phyloP scores from a whole-genome alignment of 2,797 vertebrate species.

The Falco cherrug region DNA sequence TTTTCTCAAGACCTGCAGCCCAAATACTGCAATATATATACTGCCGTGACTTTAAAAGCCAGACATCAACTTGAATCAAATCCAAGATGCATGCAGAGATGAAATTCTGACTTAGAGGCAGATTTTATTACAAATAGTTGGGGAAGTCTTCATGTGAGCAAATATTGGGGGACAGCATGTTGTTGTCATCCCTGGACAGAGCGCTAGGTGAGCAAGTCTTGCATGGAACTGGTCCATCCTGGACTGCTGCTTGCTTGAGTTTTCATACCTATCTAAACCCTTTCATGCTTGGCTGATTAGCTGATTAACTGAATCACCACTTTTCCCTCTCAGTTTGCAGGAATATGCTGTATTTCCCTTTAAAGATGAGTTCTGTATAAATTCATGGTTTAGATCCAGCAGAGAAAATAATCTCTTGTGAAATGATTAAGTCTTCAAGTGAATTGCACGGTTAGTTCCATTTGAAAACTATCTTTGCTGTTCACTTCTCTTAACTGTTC shows the following conservation, averaged over 20 bases:
- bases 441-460: background rate
- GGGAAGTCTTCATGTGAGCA: background rate
- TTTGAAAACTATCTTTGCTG: background rate
- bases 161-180: background rate
- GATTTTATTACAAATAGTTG: background rate
- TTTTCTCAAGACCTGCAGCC: background rate
- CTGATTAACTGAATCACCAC: background rate
- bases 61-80: background rate
- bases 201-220: background rate
- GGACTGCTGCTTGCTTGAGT: fast-evolving
- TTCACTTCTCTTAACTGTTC: background rate
- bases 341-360: background rate
- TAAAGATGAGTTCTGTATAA: background rate
- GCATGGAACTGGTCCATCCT: background rate
- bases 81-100: background rate
- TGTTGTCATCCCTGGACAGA: background rate
- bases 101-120: background rate
- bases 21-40: background rate
- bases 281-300: background rate
- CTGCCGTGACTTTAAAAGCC: background rate
- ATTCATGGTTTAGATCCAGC: background rate
- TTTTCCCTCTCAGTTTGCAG: background rate
- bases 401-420: background rate
- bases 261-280: background rate
- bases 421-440: background rate